Evolutionary conservation across 2,797 vertebrate species (phyloP).

Genomic region (Heteromormyrus szaboi): DNA sequence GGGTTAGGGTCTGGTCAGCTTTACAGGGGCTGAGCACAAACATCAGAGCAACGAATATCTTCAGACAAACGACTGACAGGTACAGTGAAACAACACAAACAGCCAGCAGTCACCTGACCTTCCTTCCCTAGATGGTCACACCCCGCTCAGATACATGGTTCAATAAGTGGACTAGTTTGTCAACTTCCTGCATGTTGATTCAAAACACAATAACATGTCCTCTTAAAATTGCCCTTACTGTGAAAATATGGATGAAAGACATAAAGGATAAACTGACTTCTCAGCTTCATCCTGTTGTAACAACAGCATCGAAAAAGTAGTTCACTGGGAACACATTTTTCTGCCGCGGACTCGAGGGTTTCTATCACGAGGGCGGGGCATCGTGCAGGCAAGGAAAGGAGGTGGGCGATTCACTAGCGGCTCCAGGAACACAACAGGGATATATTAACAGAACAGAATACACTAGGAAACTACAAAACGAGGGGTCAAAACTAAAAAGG

Average conservation of each 20-base stretch:
- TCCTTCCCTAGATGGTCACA: not conserved
- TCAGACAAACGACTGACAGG: not conserved
- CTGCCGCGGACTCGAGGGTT: not conserved
- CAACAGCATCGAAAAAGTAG: not conserved
- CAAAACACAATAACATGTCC: not conserved
- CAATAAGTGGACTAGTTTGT: not conserved
- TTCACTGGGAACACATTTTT: not conserved
- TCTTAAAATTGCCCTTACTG: not conserved
- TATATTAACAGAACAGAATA: not conserved
- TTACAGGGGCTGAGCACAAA: not conserved
- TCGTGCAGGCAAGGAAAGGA: too few species aligned
- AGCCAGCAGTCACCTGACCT: not conserved
- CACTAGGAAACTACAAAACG: too few species aligned
- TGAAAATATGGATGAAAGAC: not conserved
- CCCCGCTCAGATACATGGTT: not conserved
- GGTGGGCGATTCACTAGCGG: not conserved
- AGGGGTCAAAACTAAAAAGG: too few species aligned
- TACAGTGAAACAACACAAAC: not conserved
- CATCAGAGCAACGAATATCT: not conserved
- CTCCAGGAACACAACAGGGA: not conserved
- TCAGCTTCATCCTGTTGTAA: not conserved
- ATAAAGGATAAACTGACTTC: not conserved
- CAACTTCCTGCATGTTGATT: not conserved
- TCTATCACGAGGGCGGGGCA: not conserved
- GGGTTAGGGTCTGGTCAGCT: not conserved